Base-by-base conservation (phyloP, 2,113 vertebrate species). In the Cathartes aura region DNA sequence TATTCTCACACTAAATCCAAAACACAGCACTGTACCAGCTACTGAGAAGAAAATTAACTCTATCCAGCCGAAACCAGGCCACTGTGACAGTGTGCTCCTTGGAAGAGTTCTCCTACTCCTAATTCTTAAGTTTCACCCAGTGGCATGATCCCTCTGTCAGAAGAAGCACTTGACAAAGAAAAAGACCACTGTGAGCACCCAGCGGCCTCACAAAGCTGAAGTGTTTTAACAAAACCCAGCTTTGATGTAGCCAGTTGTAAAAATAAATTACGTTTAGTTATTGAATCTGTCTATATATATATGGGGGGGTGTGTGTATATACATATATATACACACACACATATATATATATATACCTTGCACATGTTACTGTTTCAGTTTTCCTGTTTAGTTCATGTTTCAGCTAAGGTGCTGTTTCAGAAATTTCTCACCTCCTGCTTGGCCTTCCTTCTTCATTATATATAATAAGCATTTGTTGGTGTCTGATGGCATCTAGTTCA, bases 321-420 rank as follows among this genome's bases (percentile, higher is more conserved):
- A 43, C 2, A 55, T 2, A 36, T 3, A 18, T 6, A 27, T 1
- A n/a, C 2, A 72, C 8, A 38, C 5, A 34, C 4, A 45, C 0
- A 67, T 5, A 24, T 5, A 30, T 53, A 67, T 3, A 55, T 59
- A 21, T 24, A 7, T 14, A 42, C 15, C 38, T 88, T 59, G 29
- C 30, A 75, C 10, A n/a, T 0, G 4, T 67, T 45, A 55, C 19
- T 47, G 4, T 75, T 93, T 59, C 75, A 22, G 23, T 79, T 67
- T 80, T 82, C 36, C n/a, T 53, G 8, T 58, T 86, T 27, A 58
- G 53, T 47, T 87, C n/a, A 40, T 34, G 21, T 60, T 80, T 92
- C 30, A 52, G 12, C 13, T 90, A 55, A 55, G 16, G 56, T n/a
- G 20, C n/a, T 71, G 5, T 70, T 80, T 81, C 64, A 85, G 64